These are phyloP conservation scores for Turdus rufiventris DNA, from an alignment of 2,113 vertebrate genomes.

Conservation along the genomic window DNA sequence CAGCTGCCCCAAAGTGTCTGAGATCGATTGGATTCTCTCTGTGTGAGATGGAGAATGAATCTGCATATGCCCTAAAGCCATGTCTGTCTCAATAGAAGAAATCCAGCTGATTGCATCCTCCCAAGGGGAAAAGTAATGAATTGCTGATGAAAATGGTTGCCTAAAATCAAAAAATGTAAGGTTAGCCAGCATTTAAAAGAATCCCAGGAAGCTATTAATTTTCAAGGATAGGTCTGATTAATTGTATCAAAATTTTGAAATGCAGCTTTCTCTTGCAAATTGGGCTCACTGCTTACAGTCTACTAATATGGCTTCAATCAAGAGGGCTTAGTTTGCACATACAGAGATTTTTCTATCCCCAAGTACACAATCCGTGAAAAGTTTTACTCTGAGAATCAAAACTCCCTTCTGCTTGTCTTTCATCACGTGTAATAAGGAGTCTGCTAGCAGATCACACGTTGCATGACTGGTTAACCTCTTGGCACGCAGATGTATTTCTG, in stretches of 20 bases:
- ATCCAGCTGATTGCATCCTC: neutral
- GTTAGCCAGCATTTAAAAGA: neutral
- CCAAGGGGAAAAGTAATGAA: neutral
- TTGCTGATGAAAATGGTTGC: neutral
- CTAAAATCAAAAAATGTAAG: neutral
- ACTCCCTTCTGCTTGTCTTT: constrained; percentile 15
- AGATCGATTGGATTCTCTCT: neutral
- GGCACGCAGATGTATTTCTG: neutral
- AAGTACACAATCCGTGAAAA: neutral
- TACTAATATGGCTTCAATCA: neutral
- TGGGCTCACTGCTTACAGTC: neutral
- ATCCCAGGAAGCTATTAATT: neutral
- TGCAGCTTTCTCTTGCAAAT: neutral
- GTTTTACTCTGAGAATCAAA: neutral
- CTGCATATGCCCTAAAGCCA: neutral
- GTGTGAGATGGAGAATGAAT: neutral
- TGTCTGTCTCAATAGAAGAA: neutral
- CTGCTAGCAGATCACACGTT: neutral
- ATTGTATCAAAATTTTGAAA: neutral
- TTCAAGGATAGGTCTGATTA: neutral
- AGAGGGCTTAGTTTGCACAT: neutral
- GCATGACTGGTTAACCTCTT: constrained; percentile 18
- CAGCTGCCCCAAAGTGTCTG: neutral
- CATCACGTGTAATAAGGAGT: neutral
- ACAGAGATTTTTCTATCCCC: neutral